Evolutionary conservation across 2,797 vertebrate genomes (phyloP).

Genomic region (Simalia tracyae): DNA sequence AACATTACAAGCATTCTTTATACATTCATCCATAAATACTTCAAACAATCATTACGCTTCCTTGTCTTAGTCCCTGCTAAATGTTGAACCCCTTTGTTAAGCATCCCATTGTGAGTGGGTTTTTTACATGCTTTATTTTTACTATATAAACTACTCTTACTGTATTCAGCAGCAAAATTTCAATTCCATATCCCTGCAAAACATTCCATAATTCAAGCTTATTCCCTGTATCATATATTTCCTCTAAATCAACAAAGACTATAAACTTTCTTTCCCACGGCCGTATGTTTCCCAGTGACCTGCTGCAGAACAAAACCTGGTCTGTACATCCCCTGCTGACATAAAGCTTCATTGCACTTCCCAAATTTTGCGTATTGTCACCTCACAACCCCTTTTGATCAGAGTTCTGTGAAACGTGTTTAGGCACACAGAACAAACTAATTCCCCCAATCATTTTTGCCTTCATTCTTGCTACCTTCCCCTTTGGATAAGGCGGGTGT

Average conservation of each 20-base stretch:
- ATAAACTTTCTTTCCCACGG: not conserved
- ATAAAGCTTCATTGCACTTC: not conserved
- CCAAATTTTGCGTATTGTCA: not conserved
- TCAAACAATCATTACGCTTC: not conserved
- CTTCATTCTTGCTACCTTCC: not conserved
- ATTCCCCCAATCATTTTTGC: not conserved
- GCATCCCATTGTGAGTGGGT: not conserved
- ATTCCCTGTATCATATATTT: not conserved
- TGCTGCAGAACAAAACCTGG: not conserved
- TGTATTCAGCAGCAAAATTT: not conserved
- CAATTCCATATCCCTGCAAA: not conserved
- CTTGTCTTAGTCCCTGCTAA: not conserved
- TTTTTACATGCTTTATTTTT: not conserved
- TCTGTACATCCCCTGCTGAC: slow-evolving; percentile 1
- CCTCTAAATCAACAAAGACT: not conserved
- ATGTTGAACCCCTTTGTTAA: not conserved
- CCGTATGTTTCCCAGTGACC: not conserved
- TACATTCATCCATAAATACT: not conserved
- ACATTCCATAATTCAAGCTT: not conserved
- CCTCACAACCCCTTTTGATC: not conserved
- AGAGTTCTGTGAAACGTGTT: not conserved
- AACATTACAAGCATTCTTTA: not conserved
- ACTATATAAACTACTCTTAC: not conserved
- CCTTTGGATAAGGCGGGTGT: not conserved
- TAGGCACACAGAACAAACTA: not conserved